phyloP scores from a whole-genome alignment of 1,140 invertebrate species.

The Cydia pomonella region DNA sequence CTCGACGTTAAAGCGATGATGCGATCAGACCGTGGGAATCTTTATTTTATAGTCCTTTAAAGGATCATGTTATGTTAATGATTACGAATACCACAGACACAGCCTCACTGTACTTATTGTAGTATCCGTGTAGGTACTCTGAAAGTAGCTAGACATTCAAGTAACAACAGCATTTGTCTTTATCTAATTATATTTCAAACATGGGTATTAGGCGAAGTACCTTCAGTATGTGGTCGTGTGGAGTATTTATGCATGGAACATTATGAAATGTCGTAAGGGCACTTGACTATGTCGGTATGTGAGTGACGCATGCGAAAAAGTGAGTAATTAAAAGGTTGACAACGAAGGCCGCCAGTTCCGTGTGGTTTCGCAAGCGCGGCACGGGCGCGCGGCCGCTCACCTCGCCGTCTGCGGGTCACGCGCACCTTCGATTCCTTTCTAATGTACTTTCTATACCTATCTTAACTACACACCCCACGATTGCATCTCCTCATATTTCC shows the following conservation, averaged over 20 bases:
- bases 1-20: conserved; percentile 10
- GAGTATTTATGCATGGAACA: conserved; percentile 10
- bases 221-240: background rate
- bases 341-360: conserved; percentile 72
- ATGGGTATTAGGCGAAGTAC: background rate
- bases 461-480: conserved; percentile 52
- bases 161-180: background rate
- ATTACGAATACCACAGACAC: conserved; percentile 3
- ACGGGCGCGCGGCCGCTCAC: conserved; percentile 64
- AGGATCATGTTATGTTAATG: conserved; percentile 18
- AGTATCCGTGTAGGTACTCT: background rate
- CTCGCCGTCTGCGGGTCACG: conserved; percentile 69
- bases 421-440: conserved; percentile 76
- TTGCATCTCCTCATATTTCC: conserved; percentile 54
- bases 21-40: conserved; percentile 18
- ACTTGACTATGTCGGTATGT: conserved; percentile 31
- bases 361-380: conserved; percentile 64
- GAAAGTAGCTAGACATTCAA: conserved; percentile 4
- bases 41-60: conserved; percentile 19
- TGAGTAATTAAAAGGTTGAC: conserved; percentile 69
- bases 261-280: conserved; percentile 20
- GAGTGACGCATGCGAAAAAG: conserved; percentile 51
- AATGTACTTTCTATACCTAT: conserved; percentile 76
- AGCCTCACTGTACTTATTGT: background rate
- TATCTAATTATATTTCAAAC: background rate